Evolutionary conservation across 2,888 invertebrate species (phyloP).

Genomic region (Cotesia congregata): DNA sequence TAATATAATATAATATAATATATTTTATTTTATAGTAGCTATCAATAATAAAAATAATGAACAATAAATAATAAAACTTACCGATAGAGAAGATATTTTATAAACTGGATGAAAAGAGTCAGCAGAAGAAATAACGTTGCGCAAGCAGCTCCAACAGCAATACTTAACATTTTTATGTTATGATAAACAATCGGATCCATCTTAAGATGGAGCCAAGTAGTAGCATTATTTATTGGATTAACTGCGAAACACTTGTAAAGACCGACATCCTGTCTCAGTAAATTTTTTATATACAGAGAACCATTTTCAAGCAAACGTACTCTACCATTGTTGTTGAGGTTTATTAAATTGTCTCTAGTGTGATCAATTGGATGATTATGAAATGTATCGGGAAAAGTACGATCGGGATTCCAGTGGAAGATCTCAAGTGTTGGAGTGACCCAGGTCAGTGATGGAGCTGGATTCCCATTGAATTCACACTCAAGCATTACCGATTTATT

Average conservation of each 20-base stretch:
- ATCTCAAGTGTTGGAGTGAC: slow-evolving; percentile 82
- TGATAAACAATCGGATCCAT: slow-evolving; percentile 90
- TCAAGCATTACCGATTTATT: slow-evolving; percentile 72
- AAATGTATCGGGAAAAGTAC: slow-evolving; percentile 77
- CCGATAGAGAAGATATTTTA: slow-evolving; percentile 80
- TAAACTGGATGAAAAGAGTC: slow-evolving; percentile 84
- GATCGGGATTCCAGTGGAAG: slow-evolving; percentile 85
- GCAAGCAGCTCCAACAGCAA: slow-evolving; percentile 84
- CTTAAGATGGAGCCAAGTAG: slow-evolving; percentile 82
- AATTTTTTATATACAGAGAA: slow-evolving; percentile 79
- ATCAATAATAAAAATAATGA: background rate
- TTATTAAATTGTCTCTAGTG: slow-evolving; percentile 70
- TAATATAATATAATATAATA: no score
- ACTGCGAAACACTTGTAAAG: slow-evolving; percentile 88
- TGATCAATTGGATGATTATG: slow-evolving; percentile 78
- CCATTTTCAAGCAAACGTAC: slow-evolving; percentile 83
- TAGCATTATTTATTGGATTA: slow-evolving; percentile 86
- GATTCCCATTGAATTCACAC: slow-evolving; percentile 84
- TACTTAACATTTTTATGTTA: slow-evolving; percentile 86
- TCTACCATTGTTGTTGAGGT: slow-evolving; percentile 70
- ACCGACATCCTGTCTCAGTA: slow-evolving; percentile 86
- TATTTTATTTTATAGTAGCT: background rate
- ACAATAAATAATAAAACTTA: slow-evolving; percentile 67
- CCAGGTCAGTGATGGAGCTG: slow-evolving; percentile 87
- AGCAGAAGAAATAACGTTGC: slow-evolving; percentile 85